These are phyloP conservation scores for Drosophila fuyamai DNA, from an alignment of 1,140 invertebrate genomes.

Conservation along the genomic window DNA sequence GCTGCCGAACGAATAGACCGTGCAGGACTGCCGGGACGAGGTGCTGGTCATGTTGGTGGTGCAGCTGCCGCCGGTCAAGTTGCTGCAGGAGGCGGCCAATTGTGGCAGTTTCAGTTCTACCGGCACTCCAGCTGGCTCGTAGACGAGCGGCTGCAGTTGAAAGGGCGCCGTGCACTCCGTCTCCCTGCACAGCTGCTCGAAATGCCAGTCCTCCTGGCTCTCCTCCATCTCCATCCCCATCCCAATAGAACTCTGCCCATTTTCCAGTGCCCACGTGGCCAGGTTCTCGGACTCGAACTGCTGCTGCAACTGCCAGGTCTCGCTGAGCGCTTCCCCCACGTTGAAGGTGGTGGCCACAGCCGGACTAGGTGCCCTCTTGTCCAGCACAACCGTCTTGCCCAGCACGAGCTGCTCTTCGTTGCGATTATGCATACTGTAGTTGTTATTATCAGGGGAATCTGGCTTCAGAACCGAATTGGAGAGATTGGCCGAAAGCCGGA, in stretches of 20 bases:
- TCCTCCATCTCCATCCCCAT: background rate
- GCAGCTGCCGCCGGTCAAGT: background rate
- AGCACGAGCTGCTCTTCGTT: background rate
- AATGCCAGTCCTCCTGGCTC: conserved; percentile 12
- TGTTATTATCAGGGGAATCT: conserved; percentile 32
- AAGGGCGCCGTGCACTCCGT: conserved; percentile 67
- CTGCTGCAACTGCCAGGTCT: conserved; percentile 16
- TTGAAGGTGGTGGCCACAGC: conserved; percentile 27
- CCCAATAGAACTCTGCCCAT: background rate
- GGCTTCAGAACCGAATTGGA: conserved; percentile 6
- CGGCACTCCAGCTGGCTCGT: background rate
- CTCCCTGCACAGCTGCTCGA: conserved; percentile 53
- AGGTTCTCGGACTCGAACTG: conserved; percentile 39
- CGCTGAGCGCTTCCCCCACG: background rate
- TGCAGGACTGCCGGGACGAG: conserved; percentile 42
- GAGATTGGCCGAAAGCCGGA: conserved; percentile 13
- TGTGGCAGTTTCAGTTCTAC: background rate
- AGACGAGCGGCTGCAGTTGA: conserved; percentile 29
- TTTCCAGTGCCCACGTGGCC: background rate
- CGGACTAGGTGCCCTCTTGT: background rate
- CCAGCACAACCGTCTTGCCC: conserved; percentile 26
- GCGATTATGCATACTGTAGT: conserved; percentile 38
- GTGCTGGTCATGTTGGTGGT: conserved; percentile 18
- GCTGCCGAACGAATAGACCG: conserved; percentile 28
- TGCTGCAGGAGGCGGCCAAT: background rate